Percentiles rank a stretch among this genome's conserved stretches.
These are phyloP conservation scores for Lasiurus borealis DNA, from an alignment of 2,113 vertebrate species.

Conservation along the genomic window DNA sequence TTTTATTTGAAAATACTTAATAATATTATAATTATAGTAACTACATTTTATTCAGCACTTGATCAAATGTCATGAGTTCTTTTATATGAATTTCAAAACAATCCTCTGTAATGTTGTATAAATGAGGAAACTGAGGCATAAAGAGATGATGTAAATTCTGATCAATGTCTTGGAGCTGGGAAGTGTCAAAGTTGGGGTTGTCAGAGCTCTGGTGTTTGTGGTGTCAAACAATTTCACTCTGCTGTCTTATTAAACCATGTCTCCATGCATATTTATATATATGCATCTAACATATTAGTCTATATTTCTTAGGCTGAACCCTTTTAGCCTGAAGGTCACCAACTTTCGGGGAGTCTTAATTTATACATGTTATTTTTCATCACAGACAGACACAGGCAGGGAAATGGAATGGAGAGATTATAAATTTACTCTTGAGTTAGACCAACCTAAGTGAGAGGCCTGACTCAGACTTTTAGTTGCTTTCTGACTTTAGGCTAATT, in stretches of 20 bases:
- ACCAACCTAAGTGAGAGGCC: not conserved
- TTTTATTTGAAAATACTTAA: slow-evolving; percentile 1
- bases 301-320: not conserved
- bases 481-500: not conserved
- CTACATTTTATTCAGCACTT: not conserved
- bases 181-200: not conserved
- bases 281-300: not conserved
- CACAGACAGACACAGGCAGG: not conserved
- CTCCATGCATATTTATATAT: not conserved
- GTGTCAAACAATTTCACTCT: not conserved
- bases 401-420: not conserved
- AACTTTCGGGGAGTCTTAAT: not conserved
- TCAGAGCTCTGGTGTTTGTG: not conserved
- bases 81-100: not conserved
- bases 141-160: not conserved
- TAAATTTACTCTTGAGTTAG: not conserved
- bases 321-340: not conserved
- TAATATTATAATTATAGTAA: not conserved
- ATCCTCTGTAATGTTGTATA: not conserved
- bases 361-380: not conserved
- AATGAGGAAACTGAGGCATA: not conserved
- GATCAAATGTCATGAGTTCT: not conserved
- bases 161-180: not conserved
- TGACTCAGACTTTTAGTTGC: not conserved
- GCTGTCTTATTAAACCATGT: not conserved